phyloP scores from a whole-genome alignment of 1,140 invertebrate genomes.

The Scaptomyza graminum region DNA sequence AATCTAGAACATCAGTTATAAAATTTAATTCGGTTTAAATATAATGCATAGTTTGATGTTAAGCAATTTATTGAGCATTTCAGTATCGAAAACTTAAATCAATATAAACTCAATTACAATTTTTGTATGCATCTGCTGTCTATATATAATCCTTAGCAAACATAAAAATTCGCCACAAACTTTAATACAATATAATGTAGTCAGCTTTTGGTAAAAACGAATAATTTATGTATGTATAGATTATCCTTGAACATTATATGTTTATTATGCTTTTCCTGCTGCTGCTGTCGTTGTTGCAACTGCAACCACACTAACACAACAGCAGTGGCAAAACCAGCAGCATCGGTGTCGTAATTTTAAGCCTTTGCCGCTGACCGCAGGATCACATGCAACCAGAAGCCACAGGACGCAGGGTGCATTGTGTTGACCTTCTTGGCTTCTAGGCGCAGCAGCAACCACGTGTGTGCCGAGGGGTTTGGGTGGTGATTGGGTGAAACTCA shows the following conservation, averaged over 20 bases:
- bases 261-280: constrained; percentile 28
- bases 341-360: constrained; percentile 58
- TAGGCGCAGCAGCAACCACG: constrained; percentile 29
- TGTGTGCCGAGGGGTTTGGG: background rate
- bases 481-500: constrained; percentile 7
- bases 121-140: background rate
- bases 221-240: constrained; percentile 20
- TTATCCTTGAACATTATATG: constrained; percentile 20
- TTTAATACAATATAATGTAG: background rate
- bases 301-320: constrained; percentile 46
- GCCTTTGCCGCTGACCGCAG: constrained; percentile 61
- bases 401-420: constrained; percentile 49
- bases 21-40: no score
- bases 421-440: constrained; percentile 65
- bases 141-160: background rate
- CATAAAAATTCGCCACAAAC: background rate
- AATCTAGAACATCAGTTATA: background rate
- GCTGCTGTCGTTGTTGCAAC: constrained; percentile 4
- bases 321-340: background rate
- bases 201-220: background rate
- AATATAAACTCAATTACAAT: no score
- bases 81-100: no score
- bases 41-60: no score
- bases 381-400: constrained; percentile 7
- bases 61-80: no score